Evolutionary conservation across 2,888 invertebrate genomes (phyloP).

Genomic region (Diplolepis rosae): DNA sequence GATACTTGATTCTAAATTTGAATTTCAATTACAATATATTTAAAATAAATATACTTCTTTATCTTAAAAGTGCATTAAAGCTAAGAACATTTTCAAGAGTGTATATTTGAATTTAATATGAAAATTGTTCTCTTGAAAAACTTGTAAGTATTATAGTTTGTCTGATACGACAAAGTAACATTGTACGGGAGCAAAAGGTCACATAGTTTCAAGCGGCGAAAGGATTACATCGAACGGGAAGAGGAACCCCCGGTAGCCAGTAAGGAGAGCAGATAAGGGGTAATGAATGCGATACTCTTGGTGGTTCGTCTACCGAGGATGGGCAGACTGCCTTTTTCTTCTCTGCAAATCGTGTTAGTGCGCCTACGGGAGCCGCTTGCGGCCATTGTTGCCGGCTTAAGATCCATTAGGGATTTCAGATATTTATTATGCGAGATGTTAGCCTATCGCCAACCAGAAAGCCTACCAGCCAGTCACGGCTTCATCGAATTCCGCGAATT

Average conservation of each 20-base stretch:
- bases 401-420: constrained; percentile 68
- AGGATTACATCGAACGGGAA: constrained; percentile 47
- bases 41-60: no score
- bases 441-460: constrained; percentile 45
- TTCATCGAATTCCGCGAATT: constrained; percentile 43
- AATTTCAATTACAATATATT: no score
- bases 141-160: no score
- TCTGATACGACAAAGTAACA: constrained; percentile 12
- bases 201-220: constrained; percentile 46
- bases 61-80: no score
- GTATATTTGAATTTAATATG: no score
- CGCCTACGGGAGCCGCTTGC: constrained; percentile 52
- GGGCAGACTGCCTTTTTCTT: constrained; percentile 46
- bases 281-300: constrained; percentile 65
- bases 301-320: constrained; percentile 49
- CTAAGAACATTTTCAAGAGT: no score
- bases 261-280: constrained; percentile 61
- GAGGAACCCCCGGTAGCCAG: constrained; percentile 57
- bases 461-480: constrained; percentile 35
- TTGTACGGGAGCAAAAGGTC: constrained; percentile 32
- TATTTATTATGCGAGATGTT: constrained; percentile 58
- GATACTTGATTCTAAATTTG: no score
- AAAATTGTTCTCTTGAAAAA: no score
- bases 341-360: constrained; percentile 46
- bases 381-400: constrained; percentile 61